phyloP scores from a whole-genome alignment of 2,113 vertebrate species.

The Gavialis gangeticus region DNA sequence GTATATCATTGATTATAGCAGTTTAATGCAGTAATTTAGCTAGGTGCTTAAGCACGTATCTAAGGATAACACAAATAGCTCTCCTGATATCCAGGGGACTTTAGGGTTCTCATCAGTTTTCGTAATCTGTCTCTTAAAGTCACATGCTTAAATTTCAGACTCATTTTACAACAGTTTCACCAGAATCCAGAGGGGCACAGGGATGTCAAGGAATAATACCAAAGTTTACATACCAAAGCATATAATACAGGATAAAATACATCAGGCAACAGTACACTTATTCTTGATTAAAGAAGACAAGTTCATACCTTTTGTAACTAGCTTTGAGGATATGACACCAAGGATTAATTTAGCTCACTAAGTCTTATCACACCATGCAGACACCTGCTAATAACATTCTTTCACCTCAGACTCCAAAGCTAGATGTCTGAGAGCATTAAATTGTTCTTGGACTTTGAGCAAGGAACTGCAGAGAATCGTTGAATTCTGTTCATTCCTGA shows the following conservation, averaged over 20 bases:
- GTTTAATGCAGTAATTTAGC: not conserved
- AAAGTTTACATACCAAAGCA: not conserved
- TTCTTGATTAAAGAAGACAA: not conserved
- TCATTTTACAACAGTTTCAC: not conserved
- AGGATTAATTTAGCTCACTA: not conserved
- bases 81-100: not conserved
- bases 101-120: not conserved
- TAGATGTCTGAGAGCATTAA: not conserved
- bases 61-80: not conserved
- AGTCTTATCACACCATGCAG: not conserved
- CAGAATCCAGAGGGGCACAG: not conserved
- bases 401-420: not conserved
- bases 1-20: not conserved
- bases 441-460: not conserved
- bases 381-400: not conserved
- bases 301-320: not conserved
- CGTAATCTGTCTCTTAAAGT: not conserved
- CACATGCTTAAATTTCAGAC: not conserved
- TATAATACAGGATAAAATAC: not conserved
- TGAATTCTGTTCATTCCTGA: not conserved
- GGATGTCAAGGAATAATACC: not conserved
- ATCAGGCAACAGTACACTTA: not conserved
- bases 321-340: not conserved
- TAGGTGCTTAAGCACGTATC: not conserved
- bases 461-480: not conserved